Conservation (phyloP, 2,113 vertebrate species). For the Phoenicopterus ruber region DNA sequence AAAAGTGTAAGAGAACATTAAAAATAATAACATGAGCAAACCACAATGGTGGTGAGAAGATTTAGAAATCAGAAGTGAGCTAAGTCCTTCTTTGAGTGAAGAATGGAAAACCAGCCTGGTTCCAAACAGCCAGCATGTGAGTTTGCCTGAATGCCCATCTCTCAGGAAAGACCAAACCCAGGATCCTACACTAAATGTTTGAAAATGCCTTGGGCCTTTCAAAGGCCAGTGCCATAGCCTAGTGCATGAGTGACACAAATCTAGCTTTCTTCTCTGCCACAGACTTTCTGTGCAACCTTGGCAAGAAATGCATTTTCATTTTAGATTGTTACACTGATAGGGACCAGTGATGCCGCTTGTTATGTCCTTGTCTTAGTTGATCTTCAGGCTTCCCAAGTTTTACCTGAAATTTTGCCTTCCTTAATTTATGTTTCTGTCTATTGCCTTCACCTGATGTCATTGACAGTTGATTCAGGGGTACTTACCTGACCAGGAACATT, state of each 20-base stretch:
- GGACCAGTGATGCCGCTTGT: too few relatives aligned
- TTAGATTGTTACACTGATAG: too few relatives aligned
- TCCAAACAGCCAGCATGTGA: neutral
- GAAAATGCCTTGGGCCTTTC: neutral
- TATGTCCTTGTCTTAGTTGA: too few relatives aligned
- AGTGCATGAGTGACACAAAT: neutral
- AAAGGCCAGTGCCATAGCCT: neutral
- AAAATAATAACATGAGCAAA: neutral
- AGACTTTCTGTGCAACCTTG: neutral
- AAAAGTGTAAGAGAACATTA: neutral
- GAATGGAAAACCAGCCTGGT: neutral
- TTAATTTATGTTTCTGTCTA: too few relatives aligned
- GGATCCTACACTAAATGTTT: fast-evolving
- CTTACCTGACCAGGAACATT: neutral
- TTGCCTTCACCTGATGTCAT: too few relatives aligned
- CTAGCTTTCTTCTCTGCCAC: too few relatives aligned
- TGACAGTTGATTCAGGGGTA: neutral
- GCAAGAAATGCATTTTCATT: too few relatives aligned
- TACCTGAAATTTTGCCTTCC: too few relatives aligned
- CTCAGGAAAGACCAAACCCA: neutral
- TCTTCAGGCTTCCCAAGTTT: too few relatives aligned
- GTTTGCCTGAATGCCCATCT: neutral
- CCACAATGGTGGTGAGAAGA: neutral
- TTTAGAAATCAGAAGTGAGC: neutral
- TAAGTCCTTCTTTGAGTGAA: fast-evolving